A percentile compares a stretch with the other conserved stretches of the same genome.
Conservation (phyloP, 2,888 invertebrate species). For the Caenorhabditis drosophilae region DNA sequence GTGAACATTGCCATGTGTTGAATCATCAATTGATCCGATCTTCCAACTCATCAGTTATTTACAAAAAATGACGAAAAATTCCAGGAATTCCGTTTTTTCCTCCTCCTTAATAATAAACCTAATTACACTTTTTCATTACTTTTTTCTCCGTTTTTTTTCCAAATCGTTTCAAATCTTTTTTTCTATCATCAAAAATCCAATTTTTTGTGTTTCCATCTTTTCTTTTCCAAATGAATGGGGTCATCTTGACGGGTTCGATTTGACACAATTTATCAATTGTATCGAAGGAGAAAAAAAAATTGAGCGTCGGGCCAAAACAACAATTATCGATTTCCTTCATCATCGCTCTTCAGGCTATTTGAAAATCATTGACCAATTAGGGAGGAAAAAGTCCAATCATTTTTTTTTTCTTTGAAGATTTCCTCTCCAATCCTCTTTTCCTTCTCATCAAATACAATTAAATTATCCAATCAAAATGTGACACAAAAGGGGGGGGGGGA, state of each 20-base stretch:
- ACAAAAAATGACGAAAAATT: constrained; percentile 7
- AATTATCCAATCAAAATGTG: too few species aligned
- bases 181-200: not conserved
- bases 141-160: not conserved
- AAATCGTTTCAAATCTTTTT: not conserved
- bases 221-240: too few species aligned
- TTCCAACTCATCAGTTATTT: constrained; percentile 19
- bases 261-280: too few species aligned
- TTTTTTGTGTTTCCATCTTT: not conserved
- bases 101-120: constrained; percentile 4
- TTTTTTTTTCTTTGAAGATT: not conserved
- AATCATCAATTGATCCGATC: not conserved
- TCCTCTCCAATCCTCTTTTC: too few species aligned
- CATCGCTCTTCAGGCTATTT: too few species aligned
- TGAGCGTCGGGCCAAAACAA: not conserved
- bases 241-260: too few species aligned
- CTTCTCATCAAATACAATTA: too few species aligned
- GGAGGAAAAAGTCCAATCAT: too few species aligned
- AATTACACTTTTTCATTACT: not conserved
- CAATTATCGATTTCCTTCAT: too few species aligned
- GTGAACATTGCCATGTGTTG: not conserved
- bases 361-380: too few species aligned
- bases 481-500: too few species aligned
- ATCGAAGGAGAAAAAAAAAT: not conserved
- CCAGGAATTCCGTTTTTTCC: constrained; percentile 9